Conservation (phyloP, 1,140 invertebrate species). For the Heliconius himera region DNA sequence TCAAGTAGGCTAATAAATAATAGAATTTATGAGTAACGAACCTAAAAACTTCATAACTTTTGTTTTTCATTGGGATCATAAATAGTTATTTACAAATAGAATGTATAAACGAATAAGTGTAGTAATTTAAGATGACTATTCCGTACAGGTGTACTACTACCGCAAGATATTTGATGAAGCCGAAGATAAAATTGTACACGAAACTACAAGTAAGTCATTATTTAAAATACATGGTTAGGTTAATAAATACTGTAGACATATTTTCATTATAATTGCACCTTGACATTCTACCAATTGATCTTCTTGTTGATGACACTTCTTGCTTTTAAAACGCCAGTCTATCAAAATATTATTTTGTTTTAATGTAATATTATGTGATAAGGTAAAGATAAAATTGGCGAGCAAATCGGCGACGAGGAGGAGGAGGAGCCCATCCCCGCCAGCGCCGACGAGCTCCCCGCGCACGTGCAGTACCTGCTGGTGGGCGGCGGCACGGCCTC, state of each 20-base stretch:
- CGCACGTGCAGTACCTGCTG: constrained; percentile 68
- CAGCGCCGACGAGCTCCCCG: constrained; percentile 35
- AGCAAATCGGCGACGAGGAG: background rate
- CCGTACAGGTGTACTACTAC: constrained; percentile 50
- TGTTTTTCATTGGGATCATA: too few relatives aligned
- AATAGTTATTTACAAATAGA: too few relatives aligned
- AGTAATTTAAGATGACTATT: too few relatives aligned
- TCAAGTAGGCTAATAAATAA: too few relatives aligned
- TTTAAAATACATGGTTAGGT: background rate
- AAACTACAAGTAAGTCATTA: background rate
- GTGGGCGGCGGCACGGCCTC: constrained; percentile 69
- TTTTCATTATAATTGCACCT: too few relatives aligned
- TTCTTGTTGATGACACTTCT: too few relatives aligned
- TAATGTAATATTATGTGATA: background rate
- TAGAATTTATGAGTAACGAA: too few relatives aligned
- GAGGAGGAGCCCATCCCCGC: constrained; percentile 32
- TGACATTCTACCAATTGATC: too few relatives aligned
- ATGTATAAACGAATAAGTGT: too few relatives aligned
- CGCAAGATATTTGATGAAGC: constrained; percentile 38
- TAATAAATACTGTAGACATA: too few relatives aligned
- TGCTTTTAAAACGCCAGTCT: too few relatives aligned
- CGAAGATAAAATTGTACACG: background rate
- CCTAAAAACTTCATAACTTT: too few relatives aligned
- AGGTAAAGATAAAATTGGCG: constrained; percentile 10
- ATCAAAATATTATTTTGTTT: background rate